Conservation (phyloP, 2,113 vertebrate genomes). For the Pelodiscus sinensis region DNA sequence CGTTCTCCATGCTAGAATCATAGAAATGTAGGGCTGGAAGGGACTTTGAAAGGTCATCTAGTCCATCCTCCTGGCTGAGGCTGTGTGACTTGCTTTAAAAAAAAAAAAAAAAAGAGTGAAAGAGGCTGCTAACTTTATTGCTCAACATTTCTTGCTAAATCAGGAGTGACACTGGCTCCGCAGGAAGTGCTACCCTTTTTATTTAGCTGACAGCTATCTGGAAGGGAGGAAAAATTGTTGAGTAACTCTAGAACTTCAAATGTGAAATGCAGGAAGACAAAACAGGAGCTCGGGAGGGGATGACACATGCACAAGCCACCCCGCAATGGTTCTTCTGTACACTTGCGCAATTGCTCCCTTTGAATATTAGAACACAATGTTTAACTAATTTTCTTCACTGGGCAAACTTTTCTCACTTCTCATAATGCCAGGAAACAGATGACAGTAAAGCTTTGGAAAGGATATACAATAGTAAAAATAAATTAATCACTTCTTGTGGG, state of each 20-base stretch:
- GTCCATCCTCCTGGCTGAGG: not conserved
- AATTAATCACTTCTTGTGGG: not conserved
- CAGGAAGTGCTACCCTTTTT: not conserved
- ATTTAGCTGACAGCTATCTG: fast-evolving
- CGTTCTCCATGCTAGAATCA: not conserved
- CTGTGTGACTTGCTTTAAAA: not conserved
- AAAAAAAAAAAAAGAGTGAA: not conserved
- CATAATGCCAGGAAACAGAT: conserved; percentile 71
- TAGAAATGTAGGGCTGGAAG: not conserved
- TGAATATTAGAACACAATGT: conserved; percentile 23
- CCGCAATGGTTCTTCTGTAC: conserved; percentile 12
- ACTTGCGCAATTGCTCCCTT: conserved; percentile 19
- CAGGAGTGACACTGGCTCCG: not conserved
- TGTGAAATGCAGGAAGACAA: not conserved
- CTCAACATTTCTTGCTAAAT: not conserved
- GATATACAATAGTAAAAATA: conserved; percentile 50
- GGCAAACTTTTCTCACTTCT: conserved; percentile 66
- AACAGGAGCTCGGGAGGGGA: not conserved
- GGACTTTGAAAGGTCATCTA: not conserved
- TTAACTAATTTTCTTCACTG: conserved; percentile 26
- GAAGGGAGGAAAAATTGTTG: not conserved
- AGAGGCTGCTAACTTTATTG: too few relatives aligned
- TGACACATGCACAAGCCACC: not conserved
- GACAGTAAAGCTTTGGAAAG: not conserved
- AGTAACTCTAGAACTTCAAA: not conserved